These are phyloP conservation scores for Pseudocheirus occidentalis DNA, from an alignment of 2,797 vertebrate genomes.

Conservation along the genomic window DNA sequence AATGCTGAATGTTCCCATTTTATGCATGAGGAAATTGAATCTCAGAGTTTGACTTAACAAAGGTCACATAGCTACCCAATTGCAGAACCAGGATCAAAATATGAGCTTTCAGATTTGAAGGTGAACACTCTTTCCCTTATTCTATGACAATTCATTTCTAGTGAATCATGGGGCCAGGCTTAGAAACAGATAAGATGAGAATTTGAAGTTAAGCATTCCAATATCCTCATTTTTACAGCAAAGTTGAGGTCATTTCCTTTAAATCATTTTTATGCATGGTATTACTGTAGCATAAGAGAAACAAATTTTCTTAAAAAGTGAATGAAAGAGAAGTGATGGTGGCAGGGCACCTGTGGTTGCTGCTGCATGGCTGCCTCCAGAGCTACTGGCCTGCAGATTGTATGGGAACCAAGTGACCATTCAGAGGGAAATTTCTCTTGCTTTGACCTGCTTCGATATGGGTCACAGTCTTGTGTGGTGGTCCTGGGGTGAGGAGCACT, in stretches of 20 bases:
- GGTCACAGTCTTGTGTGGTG: too few species aligned
- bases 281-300: not conserved
- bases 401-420: too few species aligned
- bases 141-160: not conserved
- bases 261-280: not conserved
- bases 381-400: too few species aligned
- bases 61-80: not conserved
- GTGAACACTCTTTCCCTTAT: not conserved
- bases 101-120: not conserved
- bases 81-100: not conserved
- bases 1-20: not conserved
- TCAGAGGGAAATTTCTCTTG: too few species aligned
- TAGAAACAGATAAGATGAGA: not conserved
- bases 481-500: too few species aligned
- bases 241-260: not conserved
- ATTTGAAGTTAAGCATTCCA: not conserved
- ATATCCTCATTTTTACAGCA: not conserved
- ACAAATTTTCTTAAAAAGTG: not conserved
- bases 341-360: too few species aligned
- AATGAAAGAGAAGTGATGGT: not conserved
- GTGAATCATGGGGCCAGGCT: not conserved
- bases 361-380: too few species aligned
- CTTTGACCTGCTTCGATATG: too few species aligned
- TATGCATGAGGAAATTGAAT: not conserved
- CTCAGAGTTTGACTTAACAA: not conserved